Evolutionary conservation across 2,113 vertebrate species (phyloP).

Genomic region (Anoura caudifer): DNA sequence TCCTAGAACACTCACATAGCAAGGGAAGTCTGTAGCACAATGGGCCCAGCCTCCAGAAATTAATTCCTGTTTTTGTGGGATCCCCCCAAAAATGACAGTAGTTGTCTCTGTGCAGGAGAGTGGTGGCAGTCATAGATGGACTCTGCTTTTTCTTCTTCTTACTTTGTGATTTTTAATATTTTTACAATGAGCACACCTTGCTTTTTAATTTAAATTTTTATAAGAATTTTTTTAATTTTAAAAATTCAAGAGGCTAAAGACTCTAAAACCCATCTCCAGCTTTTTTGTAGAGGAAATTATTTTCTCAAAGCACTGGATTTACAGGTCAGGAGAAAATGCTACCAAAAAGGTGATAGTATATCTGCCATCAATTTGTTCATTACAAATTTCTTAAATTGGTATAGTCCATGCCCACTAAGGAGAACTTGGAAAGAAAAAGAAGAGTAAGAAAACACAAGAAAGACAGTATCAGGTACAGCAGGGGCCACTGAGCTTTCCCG

Average conservation of each 20-base stretch:
- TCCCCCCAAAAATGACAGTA: too few relatives aligned
- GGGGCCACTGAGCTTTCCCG: not conserved
- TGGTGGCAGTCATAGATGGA: not conserved
- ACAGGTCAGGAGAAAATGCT: not conserved
- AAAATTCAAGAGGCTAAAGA: not conserved
- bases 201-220: not conserved
- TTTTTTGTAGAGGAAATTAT: constrained; percentile 13
- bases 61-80: too few relatives aligned
- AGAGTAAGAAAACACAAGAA: not conserved
- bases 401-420: not conserved
- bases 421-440: not conserved
- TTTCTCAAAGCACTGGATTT: not conserved
- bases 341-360: not conserved
- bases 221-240: not conserved
- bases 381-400: not conserved
- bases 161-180: not conserved
- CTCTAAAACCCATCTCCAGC: not conserved
- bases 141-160: not conserved
- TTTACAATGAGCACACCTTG: not conserved
- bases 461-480: not conserved
- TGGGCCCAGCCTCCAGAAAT: too few relatives aligned
- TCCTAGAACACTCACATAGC: too few relatives aligned
- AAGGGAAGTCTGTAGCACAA: too few relatives aligned
- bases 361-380: not conserved
- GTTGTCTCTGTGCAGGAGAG: not conserved